A percentile compares a stretch with the other conserved stretches of the same genome.
These are phyloP conservation scores for Drosophila sulfurigaster DNA, from an alignment of 1,140 invertebrate genomes.

Conservation along the genomic window DNA sequence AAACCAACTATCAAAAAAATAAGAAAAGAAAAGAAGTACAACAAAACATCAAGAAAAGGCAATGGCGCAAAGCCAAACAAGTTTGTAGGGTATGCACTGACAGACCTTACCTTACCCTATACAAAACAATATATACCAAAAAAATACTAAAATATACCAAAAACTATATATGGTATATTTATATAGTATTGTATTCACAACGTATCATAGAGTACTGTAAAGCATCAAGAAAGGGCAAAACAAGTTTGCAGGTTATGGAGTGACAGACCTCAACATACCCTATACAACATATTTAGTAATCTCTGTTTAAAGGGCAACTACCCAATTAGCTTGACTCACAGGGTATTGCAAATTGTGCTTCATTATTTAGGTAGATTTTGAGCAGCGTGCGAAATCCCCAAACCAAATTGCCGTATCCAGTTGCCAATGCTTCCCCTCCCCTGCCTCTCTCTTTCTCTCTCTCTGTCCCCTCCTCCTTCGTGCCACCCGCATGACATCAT, in stretches of 20 bases:
- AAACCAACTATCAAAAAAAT: slow-evolving; percentile 32
- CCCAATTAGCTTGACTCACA: background rate
- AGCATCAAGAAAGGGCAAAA: slow-evolving; percentile 29
- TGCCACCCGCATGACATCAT: slow-evolving; percentile 66
- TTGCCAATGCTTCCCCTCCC: slow-evolving; percentile 1
- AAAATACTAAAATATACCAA: no score
- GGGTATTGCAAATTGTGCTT: slow-evolving; percentile 32
- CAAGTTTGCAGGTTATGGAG: background rate
- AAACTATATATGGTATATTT: no score
- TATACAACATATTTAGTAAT: background rate
- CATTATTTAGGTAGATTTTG: slow-evolving; percentile 46
- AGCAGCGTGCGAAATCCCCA: slow-evolving; percentile 72
- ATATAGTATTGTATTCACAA: no score
- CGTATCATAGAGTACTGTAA: background rate
- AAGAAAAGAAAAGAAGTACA: slow-evolving; percentile 9
- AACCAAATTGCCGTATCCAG: slow-evolving; percentile 64
- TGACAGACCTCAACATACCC: background rate
- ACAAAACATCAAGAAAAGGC: slow-evolving; percentile 29
- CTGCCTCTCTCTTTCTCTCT: no score
- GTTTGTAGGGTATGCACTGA: background rate
- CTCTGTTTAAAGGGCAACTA: background rate
- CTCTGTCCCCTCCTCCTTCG: no score
- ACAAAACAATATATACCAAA: no score
- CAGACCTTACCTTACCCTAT: background rate
- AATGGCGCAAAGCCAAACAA: slow-evolving; percentile 36